Percentiles rank a stretch among this genome's conserved stretches.
Conservation (phyloP, 2,888 invertebrate genomes). For the Onchidella celtica region DNA sequence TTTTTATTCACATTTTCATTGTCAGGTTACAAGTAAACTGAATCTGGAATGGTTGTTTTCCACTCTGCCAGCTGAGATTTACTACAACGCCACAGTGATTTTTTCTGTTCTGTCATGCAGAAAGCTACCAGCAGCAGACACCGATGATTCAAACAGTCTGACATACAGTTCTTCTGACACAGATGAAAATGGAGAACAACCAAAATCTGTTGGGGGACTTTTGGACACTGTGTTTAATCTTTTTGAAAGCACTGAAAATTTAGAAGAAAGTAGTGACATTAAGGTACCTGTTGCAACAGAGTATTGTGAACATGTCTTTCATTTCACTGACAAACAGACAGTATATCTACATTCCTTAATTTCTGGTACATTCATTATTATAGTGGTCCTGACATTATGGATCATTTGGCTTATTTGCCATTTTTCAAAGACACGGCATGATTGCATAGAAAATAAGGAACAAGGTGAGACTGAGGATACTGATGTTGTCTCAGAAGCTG, state of each 20-base stretch:
- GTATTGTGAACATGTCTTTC: background rate
- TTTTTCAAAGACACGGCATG: no score
- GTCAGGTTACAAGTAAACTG: background rate
- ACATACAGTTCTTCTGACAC: background rate
- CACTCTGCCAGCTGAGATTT: background rate
- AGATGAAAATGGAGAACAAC: background rate
- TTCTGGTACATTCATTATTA: no score
- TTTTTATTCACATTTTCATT: background rate
- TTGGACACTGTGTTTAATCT: background rate
- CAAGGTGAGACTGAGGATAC: no score
- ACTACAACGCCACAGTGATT: conserved; percentile 30
- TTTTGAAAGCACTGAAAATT: background rate
- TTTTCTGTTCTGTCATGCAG: conserved; percentile 30
- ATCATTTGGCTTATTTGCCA: background rate
- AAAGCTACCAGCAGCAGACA: background rate
- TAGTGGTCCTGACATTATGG: background rate
- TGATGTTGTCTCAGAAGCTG: background rate
- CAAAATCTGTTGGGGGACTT: background rate
- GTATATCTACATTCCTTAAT: background rate
- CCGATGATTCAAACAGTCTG: background rate
- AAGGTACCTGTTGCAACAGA: background rate
- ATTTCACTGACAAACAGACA: background rate
- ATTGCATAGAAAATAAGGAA: no score
- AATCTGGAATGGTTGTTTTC: conserved; percentile 34
- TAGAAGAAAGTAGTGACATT: background rate